Evolutionary conservation across 2,797 vertebrate species (phyloP).

Genomic region (Schizopygopsis malacanthus): DNA sequence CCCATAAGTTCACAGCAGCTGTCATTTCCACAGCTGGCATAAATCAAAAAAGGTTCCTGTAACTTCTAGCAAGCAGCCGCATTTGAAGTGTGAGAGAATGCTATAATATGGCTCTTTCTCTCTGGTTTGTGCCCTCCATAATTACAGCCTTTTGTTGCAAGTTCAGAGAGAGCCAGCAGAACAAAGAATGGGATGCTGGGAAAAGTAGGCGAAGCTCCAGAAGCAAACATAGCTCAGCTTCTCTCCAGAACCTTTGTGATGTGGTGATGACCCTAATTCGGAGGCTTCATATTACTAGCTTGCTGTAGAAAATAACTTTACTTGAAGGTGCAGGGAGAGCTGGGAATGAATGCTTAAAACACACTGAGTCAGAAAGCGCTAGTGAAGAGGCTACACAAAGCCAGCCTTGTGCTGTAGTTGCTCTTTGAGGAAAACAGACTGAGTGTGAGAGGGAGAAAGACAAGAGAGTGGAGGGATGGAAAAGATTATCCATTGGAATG

Average conservation of each 20-base stretch:
- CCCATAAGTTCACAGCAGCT: constrained; percentile 17
- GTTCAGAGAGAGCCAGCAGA: constrained; percentile 39
- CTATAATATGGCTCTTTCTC: constrained; percentile 45
- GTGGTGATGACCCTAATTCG: constrained; percentile 52
- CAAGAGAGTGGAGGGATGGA: constrained; percentile 64
- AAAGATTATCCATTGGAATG: constrained; percentile 71
- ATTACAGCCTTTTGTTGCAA: constrained; percentile 58
- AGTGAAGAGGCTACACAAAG: constrained; percentile 55
- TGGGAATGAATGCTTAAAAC: constrained; percentile 25
- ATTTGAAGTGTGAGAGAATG: constrained; percentile 52
- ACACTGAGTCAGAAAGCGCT: constrained; percentile 39
- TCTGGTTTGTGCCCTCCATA: constrained; percentile 46
- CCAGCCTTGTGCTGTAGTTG: constrained; percentile 57
- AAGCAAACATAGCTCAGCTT: constrained; percentile 53
- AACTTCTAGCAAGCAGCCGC: constrained; percentile 2
- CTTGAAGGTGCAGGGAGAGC: constrained; percentile 36
- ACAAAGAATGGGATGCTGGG: constrained; percentile 55
- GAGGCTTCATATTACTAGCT: constrained; percentile 48
- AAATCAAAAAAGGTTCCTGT: constrained; percentile 43
- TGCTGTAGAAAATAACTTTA: constrained; percentile 47
- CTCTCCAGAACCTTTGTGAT: constrained; percentile 51
- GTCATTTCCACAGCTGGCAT: constrained; percentile 42
- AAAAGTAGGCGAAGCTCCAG: constrained; percentile 52
- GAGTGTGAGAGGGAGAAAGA: constrained; percentile 44
- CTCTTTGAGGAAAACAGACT: constrained; percentile 31